Conservation (phyloP, 2,888 invertebrate species). For the Caradrina kadenii region DNA sequence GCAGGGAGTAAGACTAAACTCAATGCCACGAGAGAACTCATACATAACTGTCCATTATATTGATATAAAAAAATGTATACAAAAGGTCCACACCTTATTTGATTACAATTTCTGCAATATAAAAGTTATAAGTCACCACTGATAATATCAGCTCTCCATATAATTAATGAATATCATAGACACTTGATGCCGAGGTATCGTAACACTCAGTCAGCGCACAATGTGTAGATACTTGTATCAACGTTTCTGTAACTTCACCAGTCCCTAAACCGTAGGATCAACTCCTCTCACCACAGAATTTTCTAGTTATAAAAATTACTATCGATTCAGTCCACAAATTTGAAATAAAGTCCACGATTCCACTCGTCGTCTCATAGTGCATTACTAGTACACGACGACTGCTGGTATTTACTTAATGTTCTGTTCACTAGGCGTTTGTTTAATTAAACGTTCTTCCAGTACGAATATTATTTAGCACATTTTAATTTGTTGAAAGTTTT, state of each 20-base stretch:
- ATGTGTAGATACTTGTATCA: conserved; percentile 76
- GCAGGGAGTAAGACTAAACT: conserved; percentile 70
- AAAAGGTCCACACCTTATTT: conserved; percentile 88
- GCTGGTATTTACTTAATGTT: conserved; percentile 82
- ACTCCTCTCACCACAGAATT: conserved; percentile 90
- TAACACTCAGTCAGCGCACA: conserved; percentile 81
- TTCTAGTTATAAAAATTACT: conserved; percentile 89
- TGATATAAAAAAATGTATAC: conserved; percentile 87
- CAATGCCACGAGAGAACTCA: conserved; percentile 89
- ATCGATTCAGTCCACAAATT: conserved; percentile 89
- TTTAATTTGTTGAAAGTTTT: conserved; percentile 89
- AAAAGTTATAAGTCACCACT: conserved; percentile 85
- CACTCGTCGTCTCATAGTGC: conserved; percentile 80
- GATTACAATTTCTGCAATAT: conserved; percentile 87
- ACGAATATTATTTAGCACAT: conserved; percentile 88
- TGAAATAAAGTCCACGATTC: conserved; percentile 89
- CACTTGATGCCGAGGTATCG: conserved; percentile 76
- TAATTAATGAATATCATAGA: conserved; percentile 71
- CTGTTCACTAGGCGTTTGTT: conserved; percentile 89
- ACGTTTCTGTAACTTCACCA: conserved; percentile 79
- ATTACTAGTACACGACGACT: conserved; percentile 76
- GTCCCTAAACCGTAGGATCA: conserved; percentile 85
- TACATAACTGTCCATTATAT: conserved; percentile 80
- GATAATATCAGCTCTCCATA: conserved; percentile 76
- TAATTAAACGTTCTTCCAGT: conserved; percentile 88